Base-by-base conservation (phyloP, 2,113 vertebrate genomes). In the Microcebus murinus region DNA sequence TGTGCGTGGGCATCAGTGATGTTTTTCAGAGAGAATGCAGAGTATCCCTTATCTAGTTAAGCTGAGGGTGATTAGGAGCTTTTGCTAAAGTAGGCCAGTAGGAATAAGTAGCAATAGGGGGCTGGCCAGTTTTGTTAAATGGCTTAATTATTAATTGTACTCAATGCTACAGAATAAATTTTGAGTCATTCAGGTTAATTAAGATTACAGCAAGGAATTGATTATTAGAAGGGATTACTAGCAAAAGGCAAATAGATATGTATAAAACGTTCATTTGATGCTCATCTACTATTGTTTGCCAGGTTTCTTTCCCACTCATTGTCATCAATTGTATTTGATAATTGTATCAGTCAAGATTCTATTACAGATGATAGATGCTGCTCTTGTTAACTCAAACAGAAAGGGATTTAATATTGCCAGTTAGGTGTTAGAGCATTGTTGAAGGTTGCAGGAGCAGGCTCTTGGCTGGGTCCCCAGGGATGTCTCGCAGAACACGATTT, bases 101-200 rank as follows among this genome's bases (percentile, higher is more conserved):
- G 45, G 25, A 89, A n/a, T 71, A 79, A 80, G 29, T 84, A 65
- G 48, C 55, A 34, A 31, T 15, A 34, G 15, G 29, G 29, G 31
- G 63, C 63, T 34, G 63, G 63, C 13, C 81, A 39, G 20, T 87
- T 89, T 61, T 93, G 70, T 70, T 79, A 86, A 79, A 73, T 95
- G 59, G 20, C 34, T 90, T 50, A 52, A 3, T 94, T 73, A 73
- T n/a, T 68, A 74, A 68, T 87, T 65, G 8, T 67, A 76, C n/a
- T 50, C 5, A 90, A 1, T 65, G 34, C 34, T 80, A 42, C 21
- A 84, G 74, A 90, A 34, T 92, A 36, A 95, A 74, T 95, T 96
- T 89, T 92, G 89, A 70, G 21, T 84, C 45, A 79, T 91, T 83
- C 52, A 82, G 55, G 10, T 83, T 83, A 94, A 84, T 95, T 89